phyloP scores from a whole-genome alignment of 2,888 invertebrate species.

The Agrotis exclamationis region DNA sequence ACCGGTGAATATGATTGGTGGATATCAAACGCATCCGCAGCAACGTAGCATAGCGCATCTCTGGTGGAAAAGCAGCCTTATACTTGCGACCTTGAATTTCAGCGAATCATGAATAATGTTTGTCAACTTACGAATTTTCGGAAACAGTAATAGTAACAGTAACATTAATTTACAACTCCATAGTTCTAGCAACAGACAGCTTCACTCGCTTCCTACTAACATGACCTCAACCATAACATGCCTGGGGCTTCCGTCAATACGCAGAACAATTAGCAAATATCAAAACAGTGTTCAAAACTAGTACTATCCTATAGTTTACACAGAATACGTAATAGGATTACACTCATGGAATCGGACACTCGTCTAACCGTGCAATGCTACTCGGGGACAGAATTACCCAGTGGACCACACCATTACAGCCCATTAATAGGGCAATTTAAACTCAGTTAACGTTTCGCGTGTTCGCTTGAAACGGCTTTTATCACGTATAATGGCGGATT shows the following conservation, averaged over 20 bases:
- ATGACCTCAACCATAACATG: too few relatives aligned
- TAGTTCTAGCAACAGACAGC: too few relatives aligned
- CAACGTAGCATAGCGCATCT: too few relatives aligned
- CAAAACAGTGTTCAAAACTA: conserved; percentile 37
- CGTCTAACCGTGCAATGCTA: conserved; percentile 63
- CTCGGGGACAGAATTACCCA: conserved; percentile 66
- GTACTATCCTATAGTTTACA: conserved; percentile 51
- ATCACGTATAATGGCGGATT: conserved; percentile 77
- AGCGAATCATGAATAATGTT: too few relatives aligned
- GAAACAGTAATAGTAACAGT: too few relatives aligned
- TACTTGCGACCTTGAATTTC: too few relatives aligned
- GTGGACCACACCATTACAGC: conserved; percentile 73
- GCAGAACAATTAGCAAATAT: conserved; percentile 33
- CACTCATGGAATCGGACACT: conserved; percentile 57
- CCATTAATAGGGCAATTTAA: conserved; percentile 80
- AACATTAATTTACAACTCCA: too few relatives aligned
- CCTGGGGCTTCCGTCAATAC: neutral
- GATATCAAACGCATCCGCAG: too few relatives aligned
- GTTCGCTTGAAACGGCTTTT: conserved; percentile 75
- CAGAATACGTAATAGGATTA: conserved; percentile 67
- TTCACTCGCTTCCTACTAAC: too few relatives aligned
- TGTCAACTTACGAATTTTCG: too few relatives aligned
- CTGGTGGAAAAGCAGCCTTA: too few relatives aligned
- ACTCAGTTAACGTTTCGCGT: conserved; percentile 77
- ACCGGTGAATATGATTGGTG: too few relatives aligned